Evolutionary conservation across 2,888 invertebrate species (phyloP).

Genomic region (Colletes collaris): DNA sequence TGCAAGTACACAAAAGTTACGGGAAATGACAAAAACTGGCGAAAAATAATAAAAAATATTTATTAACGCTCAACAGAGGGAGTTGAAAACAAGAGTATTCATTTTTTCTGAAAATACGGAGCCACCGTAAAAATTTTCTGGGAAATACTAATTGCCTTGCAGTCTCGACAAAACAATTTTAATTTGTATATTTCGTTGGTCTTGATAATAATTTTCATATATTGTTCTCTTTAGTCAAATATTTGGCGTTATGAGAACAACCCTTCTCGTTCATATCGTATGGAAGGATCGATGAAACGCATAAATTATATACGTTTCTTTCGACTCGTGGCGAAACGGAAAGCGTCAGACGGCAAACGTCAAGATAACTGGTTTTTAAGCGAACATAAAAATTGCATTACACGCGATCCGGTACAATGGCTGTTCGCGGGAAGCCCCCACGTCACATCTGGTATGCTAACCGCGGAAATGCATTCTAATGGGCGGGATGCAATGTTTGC

Average conservation of each 20-base stretch:
- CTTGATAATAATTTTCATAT: no score
- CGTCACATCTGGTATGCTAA: not conserved
- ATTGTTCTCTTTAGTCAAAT: no score
- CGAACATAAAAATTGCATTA: slow-evolving; percentile 36
- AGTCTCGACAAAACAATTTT: no score
- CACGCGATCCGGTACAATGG: slow-evolving; percentile 30
- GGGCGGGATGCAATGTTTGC: not conserved
- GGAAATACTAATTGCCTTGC: no score
- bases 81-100: no score
- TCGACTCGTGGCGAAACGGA: slow-evolving; percentile 4
- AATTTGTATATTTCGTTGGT: no score
- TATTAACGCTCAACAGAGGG: no score
- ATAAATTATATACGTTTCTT: slow-evolving; percentile 63
- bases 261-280: slow-evolving; percentile 29
- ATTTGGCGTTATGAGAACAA: slow-evolving; percentile 30
- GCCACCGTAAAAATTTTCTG: no score
- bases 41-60: no score
- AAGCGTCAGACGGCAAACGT: slow-evolving; percentile 16
- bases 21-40: no score
- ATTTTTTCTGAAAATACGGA: no score
- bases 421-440: not conserved
- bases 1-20: no score
- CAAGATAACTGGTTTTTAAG: slow-evolving; percentile 36
- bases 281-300: slow-evolving; percentile 47
- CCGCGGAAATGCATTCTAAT: slow-evolving; percentile 3